Base-by-base conservation (phyloP, 2,888 invertebrate genomes). In the Bibio marci region DNA sequence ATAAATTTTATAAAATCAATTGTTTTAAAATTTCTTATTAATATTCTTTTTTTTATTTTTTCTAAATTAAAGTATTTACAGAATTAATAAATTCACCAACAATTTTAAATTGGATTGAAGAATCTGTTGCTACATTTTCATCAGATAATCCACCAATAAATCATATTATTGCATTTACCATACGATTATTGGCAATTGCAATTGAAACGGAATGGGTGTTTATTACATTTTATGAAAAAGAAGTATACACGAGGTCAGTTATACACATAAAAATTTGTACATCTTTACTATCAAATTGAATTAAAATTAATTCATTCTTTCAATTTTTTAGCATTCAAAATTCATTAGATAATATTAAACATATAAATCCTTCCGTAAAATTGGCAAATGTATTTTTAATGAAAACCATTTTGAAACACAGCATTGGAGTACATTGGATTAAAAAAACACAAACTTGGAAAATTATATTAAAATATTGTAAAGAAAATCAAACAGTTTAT, bases 401-500 rank as follows among this genome's bases (percentile, higher is more conserved):
- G 14, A 54, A 67, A 11, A 62, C 73, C 11, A 60, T 79, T 26
- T 60, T 74, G 7, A 60, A 63, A 30, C 79, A 82, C 50, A 63
- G 64, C 44, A 64, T 71, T 3, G 82, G 83, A 1, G 54, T 76
- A 25, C 59, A 65, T 22, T 82, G 77, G 73, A 59, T 82, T 4
- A 61, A 71, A n/a, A 58, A 69, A 41, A 64, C 62, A 42, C 72
- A 67, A 13, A 56, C 67, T 12, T 83, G 82, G 81, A 67, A 64
- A 42, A 66, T 73, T 47, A 67, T 80, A 22, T 57, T 80, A 4
- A 65, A 64, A 41, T 68, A 73, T 37, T 73, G 72, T 43, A 69
- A 75, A 47, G 63, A 70, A 39, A 73, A 72, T 54, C 71, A 75
- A 43, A 82, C 82, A 0, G 63, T 82, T 30, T 83, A 81, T 51